These are phyloP conservation scores for Hippocampus mohnikei DNA, from an alignment of 2,113 vertebrate genomes.

Conservation along the genomic window DNA sequence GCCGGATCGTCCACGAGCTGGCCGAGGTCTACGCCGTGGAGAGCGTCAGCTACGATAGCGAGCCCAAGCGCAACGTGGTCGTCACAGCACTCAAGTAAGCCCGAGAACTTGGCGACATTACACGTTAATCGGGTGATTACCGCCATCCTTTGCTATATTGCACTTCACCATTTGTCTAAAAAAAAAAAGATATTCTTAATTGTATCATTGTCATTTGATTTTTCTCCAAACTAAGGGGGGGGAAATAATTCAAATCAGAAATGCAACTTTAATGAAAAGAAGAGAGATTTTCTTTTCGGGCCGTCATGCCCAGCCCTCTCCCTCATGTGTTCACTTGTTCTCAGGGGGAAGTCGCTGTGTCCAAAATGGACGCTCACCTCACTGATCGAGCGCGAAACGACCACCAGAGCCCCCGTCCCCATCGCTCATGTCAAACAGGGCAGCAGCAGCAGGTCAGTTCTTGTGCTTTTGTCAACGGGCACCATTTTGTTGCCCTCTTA, in stretches of 20 bases:
- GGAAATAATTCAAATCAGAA: no score
- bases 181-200: no score
- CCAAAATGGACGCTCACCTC: slow-evolving; percentile 82
- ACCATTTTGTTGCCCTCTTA: background rate
- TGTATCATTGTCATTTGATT: no score
- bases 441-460: slow-evolving; percentile 82
- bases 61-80: slow-evolving; percentile 94
- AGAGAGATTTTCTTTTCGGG: no score
- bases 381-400: slow-evolving; percentile 85
- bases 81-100: slow-evolving; percentile 85
- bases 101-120: no score
- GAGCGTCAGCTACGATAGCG: slow-evolving; percentile 94
- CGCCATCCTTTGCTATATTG: no score
- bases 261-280: no score
- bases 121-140: no score
- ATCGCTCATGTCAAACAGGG: slow-evolving; percentile 90
- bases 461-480: background rate
- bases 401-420: slow-evolving; percentile 82
- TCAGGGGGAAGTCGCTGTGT: slow-evolving; percentile 87
- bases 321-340: slow-evolving; percentile 11
- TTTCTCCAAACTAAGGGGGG: no score
- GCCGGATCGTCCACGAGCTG: slow-evolving; percentile 91
- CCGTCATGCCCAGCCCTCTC: background rate
- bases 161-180: no score
- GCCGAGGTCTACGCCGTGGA: slow-evolving; percentile 89